phyloP scores from a whole-genome alignment of 2,888 invertebrate species.

The Drosophila mulleri region DNA sequence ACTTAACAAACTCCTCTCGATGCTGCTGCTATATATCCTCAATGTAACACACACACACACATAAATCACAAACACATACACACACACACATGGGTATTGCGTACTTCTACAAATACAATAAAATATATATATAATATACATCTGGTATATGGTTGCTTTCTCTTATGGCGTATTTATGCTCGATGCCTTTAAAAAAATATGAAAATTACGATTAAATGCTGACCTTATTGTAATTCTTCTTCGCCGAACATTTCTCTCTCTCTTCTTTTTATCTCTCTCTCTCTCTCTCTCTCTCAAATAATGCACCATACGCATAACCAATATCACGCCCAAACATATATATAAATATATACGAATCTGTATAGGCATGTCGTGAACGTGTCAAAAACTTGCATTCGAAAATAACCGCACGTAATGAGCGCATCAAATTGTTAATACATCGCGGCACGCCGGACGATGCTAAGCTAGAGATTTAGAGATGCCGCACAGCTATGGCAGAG shows the following conservation, averaged over 20 bases:
- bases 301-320: constrained; percentile 49
- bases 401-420: constrained; percentile 94
- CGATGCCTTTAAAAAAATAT: constrained; percentile 61
- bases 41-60: constrained; percentile 51
- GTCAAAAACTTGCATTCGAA: constrained; percentile 94
- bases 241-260: constrained; percentile 51
- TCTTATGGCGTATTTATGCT: constrained; percentile 64
- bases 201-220: constrained; percentile 52
- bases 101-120: constrained; percentile 58
- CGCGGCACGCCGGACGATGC: constrained; percentile 94
- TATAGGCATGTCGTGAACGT: constrained; percentile 93
- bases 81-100: constrained; percentile 73
- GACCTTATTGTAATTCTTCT: constrained; percentile 61
- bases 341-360: constrained; percentile 39
- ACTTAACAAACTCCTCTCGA: constrained; percentile 36
- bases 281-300: constrained; percentile 23
- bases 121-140: constrained; percentile 31
- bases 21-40: constrained; percentile 44
- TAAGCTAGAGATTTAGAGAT: constrained; percentile 86
- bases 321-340: constrained; percentile 14
- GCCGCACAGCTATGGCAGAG: constrained; percentile 53
- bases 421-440: constrained; percentile 94
- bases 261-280: constrained; percentile 29
- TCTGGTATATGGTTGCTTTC: constrained; percentile 72
- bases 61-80: neutral